Base-by-base conservation (phyloP, 2,797 vertebrate species). In the Calcarius lapponicus region DNA sequence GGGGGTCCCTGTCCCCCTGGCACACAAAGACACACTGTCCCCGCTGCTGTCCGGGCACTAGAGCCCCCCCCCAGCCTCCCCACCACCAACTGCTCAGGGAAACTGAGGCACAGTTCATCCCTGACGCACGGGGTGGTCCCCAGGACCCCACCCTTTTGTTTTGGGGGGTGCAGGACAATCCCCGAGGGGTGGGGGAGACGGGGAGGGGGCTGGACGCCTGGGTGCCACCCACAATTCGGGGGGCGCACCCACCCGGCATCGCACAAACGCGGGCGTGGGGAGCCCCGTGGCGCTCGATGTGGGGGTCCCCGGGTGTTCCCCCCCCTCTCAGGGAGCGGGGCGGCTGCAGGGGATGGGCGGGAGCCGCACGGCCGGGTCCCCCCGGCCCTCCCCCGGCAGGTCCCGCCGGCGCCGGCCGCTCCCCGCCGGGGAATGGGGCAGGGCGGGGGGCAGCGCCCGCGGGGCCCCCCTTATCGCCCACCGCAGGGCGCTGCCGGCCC, bases 401-500 rank as follows among this genome's bases (percentile, higher is more conserved):
- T 69, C 81, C 88, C 20, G 91, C 53, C 29, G 62, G 94, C 62
- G 72, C 80, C 79, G 32, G 92, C 92, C 94, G 92, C 94, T 88
- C 94, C 94, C 92, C 92, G 32, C 94, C 24, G 86, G 92, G 92
- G 94, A 92, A 94, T 95, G 94, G 92, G 94, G 94, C 86, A 92
- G 94, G 94, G 94, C 86, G 82, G 92, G 94, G 94, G 94, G 90
- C 83, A 88, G 90, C 53, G 48, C 87, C 90, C 43, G 53, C 17
- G 50, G 80, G 87, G 75, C 66, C 92, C 92, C 92, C 84, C 92
- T 91, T 92, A 92, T 94, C 92, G 76, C 80, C 92, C 90, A 82
- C 90, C 79, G 74, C 90, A 71, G 62, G 80, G 90, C 62, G 67
- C 90, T 82, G 87, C 84, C 36, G 71, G 17, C 29, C 72, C 8